Evolutionary conservation across 1,140 invertebrate genomes (phyloP).

Genomic region (Drosophila subpulchrella): DNA sequence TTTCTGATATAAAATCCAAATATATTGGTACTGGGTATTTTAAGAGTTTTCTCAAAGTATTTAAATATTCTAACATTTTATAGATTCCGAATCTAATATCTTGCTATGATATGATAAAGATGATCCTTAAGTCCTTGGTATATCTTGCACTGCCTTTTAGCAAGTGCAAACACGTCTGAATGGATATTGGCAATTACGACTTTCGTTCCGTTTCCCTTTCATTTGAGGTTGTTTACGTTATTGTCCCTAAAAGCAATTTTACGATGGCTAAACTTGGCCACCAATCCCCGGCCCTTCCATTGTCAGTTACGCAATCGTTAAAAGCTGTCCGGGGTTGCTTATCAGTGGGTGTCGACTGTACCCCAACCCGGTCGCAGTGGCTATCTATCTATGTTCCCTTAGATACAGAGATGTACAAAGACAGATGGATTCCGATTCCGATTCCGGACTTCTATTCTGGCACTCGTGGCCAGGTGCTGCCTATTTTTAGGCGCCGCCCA

Average conservation of each 20-base stretch:
- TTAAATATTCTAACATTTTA: too few species aligned
- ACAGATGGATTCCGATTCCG: background rate
- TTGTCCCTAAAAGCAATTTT: constrained; percentile 31
- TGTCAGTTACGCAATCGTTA: constrained; percentile 44
- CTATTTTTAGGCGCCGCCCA: constrained; percentile 41
- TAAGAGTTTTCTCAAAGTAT: too few species aligned
- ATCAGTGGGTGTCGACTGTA: constrained; percentile 31
- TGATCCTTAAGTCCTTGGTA: background rate
- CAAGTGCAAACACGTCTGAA: background rate
- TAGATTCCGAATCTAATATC: too few species aligned
- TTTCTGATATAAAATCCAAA: background rate
- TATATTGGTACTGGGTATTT: background rate
- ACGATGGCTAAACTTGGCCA: constrained; percentile 12
- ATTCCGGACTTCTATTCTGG: background rate
- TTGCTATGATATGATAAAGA: background rate
- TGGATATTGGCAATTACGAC: constrained; percentile 2
- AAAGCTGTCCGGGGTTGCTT: constrained; percentile 33
- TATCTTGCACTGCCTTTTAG: background rate
- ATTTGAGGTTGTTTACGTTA: constrained; percentile 17
- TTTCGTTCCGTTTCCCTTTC: constrained; percentile 17
- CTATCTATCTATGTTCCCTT: background rate
- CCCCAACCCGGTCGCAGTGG: constrained; percentile 1
- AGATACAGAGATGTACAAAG: background rate
- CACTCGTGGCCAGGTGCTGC: background rate
- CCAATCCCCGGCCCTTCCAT: background rate